Evolutionary conservation across 2,888 invertebrate genomes (phyloP).

Genomic region (Cephus runcator): DNA sequence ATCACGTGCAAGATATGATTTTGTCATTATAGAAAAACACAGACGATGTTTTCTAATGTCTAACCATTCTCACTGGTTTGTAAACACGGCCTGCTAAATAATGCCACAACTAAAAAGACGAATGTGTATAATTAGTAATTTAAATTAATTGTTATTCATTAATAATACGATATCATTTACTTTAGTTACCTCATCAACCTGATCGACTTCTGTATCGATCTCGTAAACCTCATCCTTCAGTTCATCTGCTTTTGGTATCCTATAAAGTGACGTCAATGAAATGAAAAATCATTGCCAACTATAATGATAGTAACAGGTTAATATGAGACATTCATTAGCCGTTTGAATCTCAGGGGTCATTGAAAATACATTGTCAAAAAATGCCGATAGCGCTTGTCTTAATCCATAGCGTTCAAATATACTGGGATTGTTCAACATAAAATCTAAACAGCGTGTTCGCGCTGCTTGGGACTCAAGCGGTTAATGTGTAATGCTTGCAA

Average conservation of each 20-base stretch:
- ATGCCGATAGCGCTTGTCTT: no score
- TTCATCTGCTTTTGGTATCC: conserved; percentile 67
- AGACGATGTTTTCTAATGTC: background rate
- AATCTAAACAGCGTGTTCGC: no score
- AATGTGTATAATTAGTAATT: background rate
- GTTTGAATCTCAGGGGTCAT: no score
- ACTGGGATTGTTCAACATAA: no score
- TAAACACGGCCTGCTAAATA: background rate
- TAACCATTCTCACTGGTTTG: background rate
- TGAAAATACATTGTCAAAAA: no score
- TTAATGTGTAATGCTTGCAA: background rate
- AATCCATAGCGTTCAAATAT: no score
- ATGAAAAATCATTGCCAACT: background rate
- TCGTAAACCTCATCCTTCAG: conserved; percentile 89
- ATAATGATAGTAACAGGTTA: background rate
- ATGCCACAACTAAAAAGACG: background rate
- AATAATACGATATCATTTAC: conserved; percentile 10
- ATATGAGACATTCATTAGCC: no score
- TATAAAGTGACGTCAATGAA: background rate
- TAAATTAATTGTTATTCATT: background rate
- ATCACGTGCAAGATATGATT: background rate
- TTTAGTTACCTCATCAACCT: conserved; percentile 75
- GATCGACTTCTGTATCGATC: conserved; percentile 87
- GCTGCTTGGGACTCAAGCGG: no score
- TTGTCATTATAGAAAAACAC: background rate